Evolutionary conservation across 2,797 vertebrate species (phyloP), one percentile per base, ranked within the genome.

Genomic region (Ctenopoma multispine): DNA sequence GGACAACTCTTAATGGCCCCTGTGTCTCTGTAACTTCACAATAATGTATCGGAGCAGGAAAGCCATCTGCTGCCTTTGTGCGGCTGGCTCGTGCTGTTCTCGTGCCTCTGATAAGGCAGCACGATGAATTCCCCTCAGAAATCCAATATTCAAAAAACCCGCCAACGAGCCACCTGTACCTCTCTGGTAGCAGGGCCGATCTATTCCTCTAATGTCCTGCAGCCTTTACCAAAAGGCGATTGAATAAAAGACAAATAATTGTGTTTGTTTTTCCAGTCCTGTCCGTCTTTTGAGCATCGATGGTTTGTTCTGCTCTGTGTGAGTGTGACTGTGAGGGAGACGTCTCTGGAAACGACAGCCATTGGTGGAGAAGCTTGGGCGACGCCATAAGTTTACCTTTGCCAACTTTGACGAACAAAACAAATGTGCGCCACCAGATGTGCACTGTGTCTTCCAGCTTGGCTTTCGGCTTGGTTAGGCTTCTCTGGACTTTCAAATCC

Each of bases 11-110:
- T 88, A 85, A 89, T 90, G 79, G 64, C 11, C 79, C 75, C 60
- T 1, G 69, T 69, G 58, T 84, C 57, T 65, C 49, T 73, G 70
- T 73, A 83, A 79, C 67, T 77, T 87, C 50, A 80, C 53, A 72
- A 84, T 87, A 78, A 91, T 91, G 84, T 59, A 88, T 87, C 60
- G 58, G 82, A 81, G 85, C 84, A 82, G 85, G 75, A 83, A 71
- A 82, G 82, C 91, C 94, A 95, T 93, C 93, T 95, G 94, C 74
- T 85, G 73, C 90, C 87, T 92, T 95, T 93, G 92, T 94, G 79
- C 82, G 23, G 53, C 6, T 82, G 94, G 91, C 94, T 94, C 93
- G 94, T 95, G 94, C 91, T 93, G 88, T 88, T 87, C 94, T 93
- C 93, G 93, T 95, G 94, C 91, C 84, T 85, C 76, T 86, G 82